Base-by-base conservation (phyloP, 2,888 invertebrate species). In the Hoplodrina ambigua region DNA sequence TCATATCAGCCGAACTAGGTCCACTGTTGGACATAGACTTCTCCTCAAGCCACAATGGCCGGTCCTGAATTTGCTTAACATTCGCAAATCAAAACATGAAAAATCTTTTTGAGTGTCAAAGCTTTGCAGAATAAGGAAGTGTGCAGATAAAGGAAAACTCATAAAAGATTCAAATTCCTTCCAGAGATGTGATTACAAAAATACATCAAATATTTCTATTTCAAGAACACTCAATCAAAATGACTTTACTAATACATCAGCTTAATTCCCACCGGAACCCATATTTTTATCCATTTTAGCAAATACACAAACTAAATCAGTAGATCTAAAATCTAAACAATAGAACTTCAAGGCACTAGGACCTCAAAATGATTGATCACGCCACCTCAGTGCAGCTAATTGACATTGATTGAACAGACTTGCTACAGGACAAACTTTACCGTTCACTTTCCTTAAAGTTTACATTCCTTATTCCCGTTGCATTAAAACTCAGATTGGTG, bases 321-420 rank as follows among this genome's bases (percentile, higher is more conserved):
- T 78, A 78, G 82, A 88, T 89, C 85, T 79, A 85, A 89, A 89
- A 88, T 88, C 88, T 90, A 91, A 91, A 91, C 91, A 92, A 91
- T 94, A 88, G 91, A 90, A 89, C 64, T 75, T 78, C 75, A 78
- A 83, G 69, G 76, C 64, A 72, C 80, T 84, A 72, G 83, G 77
- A 78, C 90, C 91, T 89, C 89, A 91, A 91, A 90, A 91, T 89
- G 95, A 95, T 95, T 92, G 95, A 96, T 96, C 91, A 90, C 89
- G 89, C 90, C 91, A 93, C 94, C 89, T 93, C 93, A 93, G 89
- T 91, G 92, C 92, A 92, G 77, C 92, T 96, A 96, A 96, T 96
- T 95, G 96, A 96, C 96, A 95, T 91, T 96, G 96, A 96, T 95
- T 93, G 96, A 96, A 94, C 93, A 93, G 92, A 88, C 87, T 87